Evolutionary conservation across 2,113 vertebrate species (phyloP), one percentile per base, ranked within the genome.

Genomic region (Brachypodius melanocephalos): DNA sequence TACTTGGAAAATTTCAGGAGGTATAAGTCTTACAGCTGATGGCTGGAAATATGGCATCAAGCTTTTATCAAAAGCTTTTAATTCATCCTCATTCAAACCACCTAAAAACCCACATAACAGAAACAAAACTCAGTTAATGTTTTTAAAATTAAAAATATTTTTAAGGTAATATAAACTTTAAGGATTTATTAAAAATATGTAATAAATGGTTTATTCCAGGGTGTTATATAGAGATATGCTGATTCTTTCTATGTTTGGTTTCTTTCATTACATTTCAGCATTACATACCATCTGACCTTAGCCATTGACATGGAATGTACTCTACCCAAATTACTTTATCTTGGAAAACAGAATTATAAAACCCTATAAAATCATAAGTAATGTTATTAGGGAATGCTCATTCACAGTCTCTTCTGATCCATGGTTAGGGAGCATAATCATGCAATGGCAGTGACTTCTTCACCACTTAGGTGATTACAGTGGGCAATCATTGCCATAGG

Each of bases 1-100:
- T 98, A 98, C 98, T 96, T 97, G 97, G 95, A 98, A 98, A 75
- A 95, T 96, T 92, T 98, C 97, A 68, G 95, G 95, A 88, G 98
- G 98, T 85, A 98, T 97, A 34, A 31, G 32, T 88, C 93, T 97
- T 89, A 98, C 83, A 90, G 98, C 98, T 81, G 58, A 90, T 49
- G 98, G 98, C 51, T 98, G 98, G 90, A 98, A 98, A 95, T 98
- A 98, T 0, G 97, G 97, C 98, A 98, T 98, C 93, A 98, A 79
- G 58, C 95, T 97, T 85, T 96, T 94, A 92, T 97, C 52, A 14
- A 98, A 91, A 43, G 73, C 85, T 91, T 76, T 98, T 63, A 98
- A 95, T 91, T 98, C 98, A 65, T 97, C 96, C 67, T 97, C 94
- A 72, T 93, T 97, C 96, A 98, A 97, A 67, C 98, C 98, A 96